Conservation (phyloP, 2,113 vertebrate genomes). For the rat (Rattus norvegicus) region DNA sequence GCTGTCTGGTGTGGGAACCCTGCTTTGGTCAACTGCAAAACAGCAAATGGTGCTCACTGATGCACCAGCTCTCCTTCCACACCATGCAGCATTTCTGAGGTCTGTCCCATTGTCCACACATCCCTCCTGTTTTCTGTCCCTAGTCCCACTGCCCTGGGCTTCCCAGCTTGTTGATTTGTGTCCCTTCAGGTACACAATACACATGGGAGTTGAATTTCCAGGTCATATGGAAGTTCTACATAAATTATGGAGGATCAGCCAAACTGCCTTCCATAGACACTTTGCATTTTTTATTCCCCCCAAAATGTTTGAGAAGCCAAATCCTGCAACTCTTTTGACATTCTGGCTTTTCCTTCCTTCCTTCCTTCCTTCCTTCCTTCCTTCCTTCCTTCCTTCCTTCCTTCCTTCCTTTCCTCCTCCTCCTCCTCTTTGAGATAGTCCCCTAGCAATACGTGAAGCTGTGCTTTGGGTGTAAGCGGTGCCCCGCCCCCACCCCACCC, state of each 20-base stretch:
- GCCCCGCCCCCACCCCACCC: background rate
- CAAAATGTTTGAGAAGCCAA: background rate
- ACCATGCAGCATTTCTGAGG: background rate
- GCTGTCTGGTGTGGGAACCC: background rate
- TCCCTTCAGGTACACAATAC: too few species aligned
- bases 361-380: background rate
- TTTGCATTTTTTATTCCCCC: background rate
- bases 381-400: background rate
- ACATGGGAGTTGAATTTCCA: background rate
- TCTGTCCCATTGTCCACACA: accelerated
- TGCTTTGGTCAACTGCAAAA: background rate
- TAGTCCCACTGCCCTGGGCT: accelerated
- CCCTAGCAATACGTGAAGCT: background rate
- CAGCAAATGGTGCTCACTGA: background rate
- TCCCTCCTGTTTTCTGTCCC: background rate
- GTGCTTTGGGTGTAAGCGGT: background rate
- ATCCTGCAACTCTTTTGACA: background rate
- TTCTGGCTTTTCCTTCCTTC: background rate
- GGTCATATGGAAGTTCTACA: background rate
- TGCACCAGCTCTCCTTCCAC: background rate
- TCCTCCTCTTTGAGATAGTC: background rate
- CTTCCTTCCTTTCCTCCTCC: too few species aligned
- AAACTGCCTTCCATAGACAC: background rate
- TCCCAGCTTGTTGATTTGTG: background rate
- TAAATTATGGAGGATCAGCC: background rate